Evolutionary conservation across 2,113 vertebrate species (phyloP).

Genomic region (Cynopterus brachyotis): DNA sequence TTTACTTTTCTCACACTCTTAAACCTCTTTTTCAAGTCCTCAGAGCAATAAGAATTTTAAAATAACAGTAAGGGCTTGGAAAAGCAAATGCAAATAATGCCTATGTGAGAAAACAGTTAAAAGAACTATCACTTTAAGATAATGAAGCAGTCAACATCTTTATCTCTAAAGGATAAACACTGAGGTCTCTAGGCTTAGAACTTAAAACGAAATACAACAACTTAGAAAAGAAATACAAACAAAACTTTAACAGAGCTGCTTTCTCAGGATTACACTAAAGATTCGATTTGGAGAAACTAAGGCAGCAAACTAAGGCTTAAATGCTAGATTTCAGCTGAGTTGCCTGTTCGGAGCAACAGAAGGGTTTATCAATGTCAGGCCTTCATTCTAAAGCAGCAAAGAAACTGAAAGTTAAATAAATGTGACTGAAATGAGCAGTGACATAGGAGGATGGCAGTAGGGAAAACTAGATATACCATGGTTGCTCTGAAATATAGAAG

Average conservation of each 20-base stretch:
- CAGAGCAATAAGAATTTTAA: background rate
- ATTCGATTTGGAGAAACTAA: background rate
- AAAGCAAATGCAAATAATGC: background rate
- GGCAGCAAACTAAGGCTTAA: background rate
- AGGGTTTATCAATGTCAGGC: background rate
- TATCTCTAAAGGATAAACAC: background rate
- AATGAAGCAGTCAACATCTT: background rate
- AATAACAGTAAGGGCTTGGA: background rate
- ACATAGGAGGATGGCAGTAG: background rate
- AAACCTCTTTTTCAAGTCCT: background rate
- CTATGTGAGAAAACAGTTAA: background rate
- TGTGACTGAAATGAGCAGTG: background rate
- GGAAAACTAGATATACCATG: background rate
- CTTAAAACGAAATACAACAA: background rate
- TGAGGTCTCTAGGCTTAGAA: background rate
- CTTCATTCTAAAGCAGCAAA: background rate
- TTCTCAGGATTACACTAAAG: background rate
- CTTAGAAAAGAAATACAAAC: background rate
- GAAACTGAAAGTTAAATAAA: background rate
- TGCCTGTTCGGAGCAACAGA: background rate
- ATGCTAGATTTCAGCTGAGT: background rate
- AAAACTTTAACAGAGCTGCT: background rate
- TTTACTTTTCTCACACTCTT: background rate
- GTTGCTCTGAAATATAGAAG: background rate
- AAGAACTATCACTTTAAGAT: background rate